Percentiles rank a stretch among this genome's conserved stretches.
Evolutionary conservation across 64 coral and sea anemone species (phyloP).

Genomic region (Acropora tenuis): DNA sequence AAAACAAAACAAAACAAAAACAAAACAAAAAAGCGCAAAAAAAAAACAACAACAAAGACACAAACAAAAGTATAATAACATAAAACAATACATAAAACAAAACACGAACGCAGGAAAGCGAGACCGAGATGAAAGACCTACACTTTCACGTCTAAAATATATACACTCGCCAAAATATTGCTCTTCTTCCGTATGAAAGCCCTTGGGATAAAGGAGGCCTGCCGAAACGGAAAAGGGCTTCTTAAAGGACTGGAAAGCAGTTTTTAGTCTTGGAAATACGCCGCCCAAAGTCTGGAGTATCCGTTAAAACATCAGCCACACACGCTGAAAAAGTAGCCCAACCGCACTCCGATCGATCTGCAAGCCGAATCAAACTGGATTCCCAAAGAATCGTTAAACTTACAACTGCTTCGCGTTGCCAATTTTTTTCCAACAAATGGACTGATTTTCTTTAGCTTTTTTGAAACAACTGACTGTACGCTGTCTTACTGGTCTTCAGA

Average conservation of each 20-base stretch:
- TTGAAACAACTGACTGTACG: constrained; percentile 8
- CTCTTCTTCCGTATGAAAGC: neutral
- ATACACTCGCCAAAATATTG: too few species aligned
- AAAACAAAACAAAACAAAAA: too few species aligned
- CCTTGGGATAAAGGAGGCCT: constrained; percentile 19
- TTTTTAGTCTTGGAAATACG: constrained; percentile 64
- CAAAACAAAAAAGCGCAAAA: too few species aligned
- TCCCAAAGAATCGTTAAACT: constrained; percentile 59
- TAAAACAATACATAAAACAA: too few species aligned
- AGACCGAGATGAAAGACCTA: too few species aligned
- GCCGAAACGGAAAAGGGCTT: constrained; percentile 11
- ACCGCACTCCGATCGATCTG: constrained; percentile 65
- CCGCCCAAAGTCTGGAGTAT: constrained; percentile 48
- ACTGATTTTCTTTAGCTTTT: constrained; percentile 9
- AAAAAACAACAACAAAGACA: too few species aligned
- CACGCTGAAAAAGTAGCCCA: constrained; percentile 48
- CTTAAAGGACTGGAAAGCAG: neutral
- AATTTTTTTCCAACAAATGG: constrained; percentile 26
- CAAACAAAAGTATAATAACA: too few species aligned
- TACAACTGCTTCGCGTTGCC: constrained; percentile 27
- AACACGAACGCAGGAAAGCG: too few species aligned
- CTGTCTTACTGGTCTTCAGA: constrained; percentile 49
- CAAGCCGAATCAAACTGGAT: constrained; percentile 46
- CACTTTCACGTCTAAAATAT: too few species aligned
- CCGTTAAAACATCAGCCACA: constrained; percentile 61